phyloP scores from a whole-genome alignment of 2,888 invertebrate genomes.

The Scaptomyza caliginosa region DNA sequence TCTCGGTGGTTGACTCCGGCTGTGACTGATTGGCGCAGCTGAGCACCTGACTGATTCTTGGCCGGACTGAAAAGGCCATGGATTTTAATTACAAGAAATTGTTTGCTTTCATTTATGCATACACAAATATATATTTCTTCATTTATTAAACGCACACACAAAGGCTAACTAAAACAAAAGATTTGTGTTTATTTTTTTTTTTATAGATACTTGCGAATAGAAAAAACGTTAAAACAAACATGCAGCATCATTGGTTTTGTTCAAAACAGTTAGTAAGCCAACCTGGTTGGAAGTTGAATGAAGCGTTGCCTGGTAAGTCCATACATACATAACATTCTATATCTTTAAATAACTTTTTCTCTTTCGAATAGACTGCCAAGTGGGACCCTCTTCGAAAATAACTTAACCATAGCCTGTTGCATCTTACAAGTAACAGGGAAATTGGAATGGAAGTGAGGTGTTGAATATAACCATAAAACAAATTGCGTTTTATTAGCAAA shows the following conservation, averaged over 20 bases:
- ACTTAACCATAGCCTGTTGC: conserved; percentile 34
- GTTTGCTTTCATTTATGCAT: conserved; percentile 65
- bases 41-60: conserved; percentile 75
- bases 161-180: conserved; percentile 63
- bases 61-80: conserved; percentile 72
- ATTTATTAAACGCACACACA: conserved; percentile 17
- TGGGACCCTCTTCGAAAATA: too few species aligned
- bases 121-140: conserved; percentile 8
- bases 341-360: not conserved
- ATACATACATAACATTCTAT: too few species aligned
- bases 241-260: too few species aligned
- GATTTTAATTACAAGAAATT: conserved; percentile 80
- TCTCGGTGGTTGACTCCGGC: conserved; percentile 74
- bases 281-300: too few species aligned
- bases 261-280: too few species aligned
- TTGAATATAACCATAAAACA: conserved; percentile 52
- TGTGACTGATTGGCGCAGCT: conserved; percentile 79
- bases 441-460: not conserved
- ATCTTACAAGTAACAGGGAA: not conserved
- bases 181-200: too few species aligned
- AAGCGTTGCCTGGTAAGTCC: too few species aligned
- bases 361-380: not conserved
- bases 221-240: too few species aligned
- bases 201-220: too few species aligned
- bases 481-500: conserved; percentile 75